Evolutionary conservation across 2,888 invertebrate genomes (phyloP).

Genomic region (Lapara coniferarum): DNA sequence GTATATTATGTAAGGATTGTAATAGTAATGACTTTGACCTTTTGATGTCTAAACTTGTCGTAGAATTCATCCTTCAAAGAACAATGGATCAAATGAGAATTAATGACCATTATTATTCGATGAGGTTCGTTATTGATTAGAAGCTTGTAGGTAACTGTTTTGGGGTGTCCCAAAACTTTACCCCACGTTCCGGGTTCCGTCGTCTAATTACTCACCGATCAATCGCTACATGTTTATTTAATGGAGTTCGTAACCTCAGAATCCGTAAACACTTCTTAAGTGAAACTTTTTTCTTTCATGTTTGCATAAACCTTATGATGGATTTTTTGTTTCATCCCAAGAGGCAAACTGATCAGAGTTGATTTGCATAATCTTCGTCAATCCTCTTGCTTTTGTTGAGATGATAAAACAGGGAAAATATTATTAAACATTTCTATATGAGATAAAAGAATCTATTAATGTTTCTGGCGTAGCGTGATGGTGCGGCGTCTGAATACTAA

Average conservation of each 20-base stretch:
- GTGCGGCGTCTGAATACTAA: background rate
- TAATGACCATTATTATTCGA: background rate
- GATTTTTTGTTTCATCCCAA: conserved; percentile 14
- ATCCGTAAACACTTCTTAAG: conserved; percentile 31
- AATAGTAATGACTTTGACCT: too few species aligned
- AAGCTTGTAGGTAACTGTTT: conserved; percentile 38
- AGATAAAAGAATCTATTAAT: background rate
- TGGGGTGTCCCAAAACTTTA: conserved; percentile 56
- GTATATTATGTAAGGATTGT: too few species aligned
- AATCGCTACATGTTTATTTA: conserved; percentile 53
- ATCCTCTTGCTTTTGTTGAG: conserved; percentile 10
- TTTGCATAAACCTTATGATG: conserved; percentile 16
- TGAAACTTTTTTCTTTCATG: conserved; percentile 24
- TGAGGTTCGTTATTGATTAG: conserved; percentile 23
- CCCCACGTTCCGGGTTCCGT: conserved; percentile 44
- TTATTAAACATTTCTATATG: background rate
- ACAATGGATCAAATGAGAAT: background rate
- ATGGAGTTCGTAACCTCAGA: conserved; percentile 35
- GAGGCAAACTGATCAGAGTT: conserved; percentile 10
- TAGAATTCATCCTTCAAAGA: too few species aligned
- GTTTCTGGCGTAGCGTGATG: background rate
- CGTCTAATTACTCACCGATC: conserved; percentile 65
- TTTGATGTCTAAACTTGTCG: too few species aligned
- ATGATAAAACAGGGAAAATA: background rate
- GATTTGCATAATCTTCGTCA: conserved; percentile 20